A percentile compares a stretch with the other conserved stretches of the same genome.
Evolutionary conservation across 2,797 vertebrate species (phyloP).

Genomic region (Sebastes iracundus): DNA sequence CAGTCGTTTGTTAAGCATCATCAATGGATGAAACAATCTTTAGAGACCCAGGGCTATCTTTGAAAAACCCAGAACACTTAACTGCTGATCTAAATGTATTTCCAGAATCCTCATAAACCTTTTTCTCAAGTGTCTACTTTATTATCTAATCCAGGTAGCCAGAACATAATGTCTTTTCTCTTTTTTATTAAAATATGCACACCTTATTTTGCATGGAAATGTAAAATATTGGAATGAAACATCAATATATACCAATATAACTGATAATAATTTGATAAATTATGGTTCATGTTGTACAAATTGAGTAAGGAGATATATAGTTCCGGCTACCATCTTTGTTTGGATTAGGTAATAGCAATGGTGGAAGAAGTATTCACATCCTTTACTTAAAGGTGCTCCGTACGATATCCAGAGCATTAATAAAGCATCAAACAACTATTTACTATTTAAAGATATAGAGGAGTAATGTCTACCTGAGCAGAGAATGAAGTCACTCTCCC

Average conservation of each 20-base stretch:
- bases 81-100: neutral
- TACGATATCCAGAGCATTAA: too few species aligned
- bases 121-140: neutral
- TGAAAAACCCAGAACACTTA: neutral
- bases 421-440: too few species aligned
- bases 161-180: neutral
- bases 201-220: neutral
- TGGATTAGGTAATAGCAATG: neutral
- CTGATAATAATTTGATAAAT: too few species aligned
- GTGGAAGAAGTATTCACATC: neutral
- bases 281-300: neutral
- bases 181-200: neutral
- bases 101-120: neutral
- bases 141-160: neutral
- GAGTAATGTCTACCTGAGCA: too few species aligned
- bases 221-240: neutral
- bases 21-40: slow-evolving; percentile 6
- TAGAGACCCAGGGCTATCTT: neutral
- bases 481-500: too few species aligned
- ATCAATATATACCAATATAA: neutral
- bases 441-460: too few species aligned
- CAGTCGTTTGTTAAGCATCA: neutral
- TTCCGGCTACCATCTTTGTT: neutral
- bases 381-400: neutral
- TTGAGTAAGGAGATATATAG: neutral